Base-by-base conservation (phyloP, 2,888 invertebrate genomes). In the Physocephala rufipes region DNA sequence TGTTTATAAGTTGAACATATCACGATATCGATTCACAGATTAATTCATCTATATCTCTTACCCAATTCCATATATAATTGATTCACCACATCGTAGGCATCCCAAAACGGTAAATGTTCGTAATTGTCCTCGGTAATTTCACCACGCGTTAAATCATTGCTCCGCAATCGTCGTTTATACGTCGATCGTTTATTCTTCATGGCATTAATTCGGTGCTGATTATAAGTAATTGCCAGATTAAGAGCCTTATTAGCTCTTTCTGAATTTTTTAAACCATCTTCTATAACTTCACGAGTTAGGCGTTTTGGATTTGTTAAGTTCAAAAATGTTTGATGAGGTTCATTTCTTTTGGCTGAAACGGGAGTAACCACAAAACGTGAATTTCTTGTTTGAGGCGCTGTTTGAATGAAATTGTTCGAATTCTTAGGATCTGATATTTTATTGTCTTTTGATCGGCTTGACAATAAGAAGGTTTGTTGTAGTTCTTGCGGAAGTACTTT, bases 11-110 rank as follows among this genome's bases (percentile, higher is more conserved):
- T n/a, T n/a, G n/a, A n/a, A n/a, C n/a, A n/a, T n/a, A n/a, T n/a
- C n/a, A n/a, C n/a, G n/a, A n/a, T n/a, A n/a, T n/a, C n/a, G n/a
- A n/a, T n/a, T n/a, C n/a, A n/a, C n/a, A 49, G 16, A 2, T 49
- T 49, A n/a, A 4, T n/a, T 13, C 3, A n/a, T 49, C 2, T 49
- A 49, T 3, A 13, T 49, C 49, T 49, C 16, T 87, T 86, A 92
- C 92, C 91, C 84, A 92, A 88, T 87, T 92, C 95, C 86, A 95
- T 89, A 86, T 95, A 95, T 71, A 94, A 90, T 85, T 95, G 95
- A 87, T 95, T 95, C 85, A 95, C 94, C 76, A 94, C 92, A 86
- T 95, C 95, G 86, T 95, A 95, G 30, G 94, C 92, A 85, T 95
- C 95, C 95, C 95, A 95, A 84, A 93, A 94, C 53, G 94, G 93